Base-by-base conservation (phyloP, 2,888 invertebrate species). In the Cylindroiulus punctatus region DNA sequence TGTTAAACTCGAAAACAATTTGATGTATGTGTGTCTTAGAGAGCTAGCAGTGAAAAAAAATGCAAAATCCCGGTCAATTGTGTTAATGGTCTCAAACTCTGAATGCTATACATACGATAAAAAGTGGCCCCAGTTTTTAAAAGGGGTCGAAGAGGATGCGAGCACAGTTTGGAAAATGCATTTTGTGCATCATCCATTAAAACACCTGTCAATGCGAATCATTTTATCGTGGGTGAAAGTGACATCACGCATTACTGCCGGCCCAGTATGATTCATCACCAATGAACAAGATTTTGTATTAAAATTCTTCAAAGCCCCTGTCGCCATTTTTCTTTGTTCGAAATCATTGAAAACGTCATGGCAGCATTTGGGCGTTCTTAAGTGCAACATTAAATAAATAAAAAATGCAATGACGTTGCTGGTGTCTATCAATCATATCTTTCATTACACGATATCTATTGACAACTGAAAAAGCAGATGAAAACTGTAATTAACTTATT, bases 391-490 rank as follows among this genome's bases (percentile, higher is more conserved):
- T 65, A 65, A 65, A 65, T 65, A 65, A 65, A 65, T 65, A 65
- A 65, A n/a, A 26, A 65, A 65, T 65, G 65, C 65, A 0, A 65
- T 65, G 65, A 26, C 65, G 12, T 65, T 26, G 65, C 65, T 26
- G 65, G 65, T n/a, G 12, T 26, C 65, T 65, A 65, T 65, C 65
- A 26, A 65, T 65, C 65, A 65, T 26, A 65, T 65, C 65, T 65
- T 65, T 65, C 65, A 65, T 65, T 65, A 65, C 65, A 26, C 26
- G 65, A 65, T 65, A 65, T 65, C 65, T 65, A 65, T 65, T 65
- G 65, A 65, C 65, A 65, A 65, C 65, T 65, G 65, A 65, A 65
- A 65, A 65, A 65, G 65, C 65, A 65, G 65, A 65, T 65, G 65
- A 65, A 65, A 65, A 65, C 65, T 65, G 65, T 65, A 65, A 65